Conservation (phyloP, 35 echinoderm and acorn worm genomes). For the Strongylocentrotus purpuratus region DNA sequence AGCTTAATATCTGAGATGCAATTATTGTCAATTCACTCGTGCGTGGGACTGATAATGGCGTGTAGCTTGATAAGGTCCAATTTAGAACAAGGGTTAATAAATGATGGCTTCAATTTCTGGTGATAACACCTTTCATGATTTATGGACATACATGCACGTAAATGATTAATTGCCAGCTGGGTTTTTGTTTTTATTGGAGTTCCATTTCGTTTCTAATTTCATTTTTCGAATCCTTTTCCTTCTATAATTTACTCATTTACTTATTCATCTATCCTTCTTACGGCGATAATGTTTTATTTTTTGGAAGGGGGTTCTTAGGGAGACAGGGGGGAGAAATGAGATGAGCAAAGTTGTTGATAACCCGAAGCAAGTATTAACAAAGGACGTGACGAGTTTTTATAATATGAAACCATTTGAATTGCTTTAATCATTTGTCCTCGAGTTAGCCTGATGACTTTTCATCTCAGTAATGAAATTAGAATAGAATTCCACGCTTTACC, state of each 20-base stretch:
- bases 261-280: background rate
- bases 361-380: background rate
- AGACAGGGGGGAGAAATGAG: background rate
- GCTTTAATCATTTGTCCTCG: background rate
- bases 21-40: conserved; percentile 29
- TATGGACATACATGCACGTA: conserved; percentile 44
- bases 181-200: background rate
- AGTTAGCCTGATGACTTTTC: background rate
- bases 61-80: conserved; percentile 2
- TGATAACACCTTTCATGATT: conserved; percentile 13
- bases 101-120: conserved; percentile 36
- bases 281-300: conserved; percentile 13
- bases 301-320: background rate
- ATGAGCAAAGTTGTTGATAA: background rate
- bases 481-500: background rate
- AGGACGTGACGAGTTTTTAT: conserved; percentile 1
- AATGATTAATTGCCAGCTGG: conserved; percentile 37
- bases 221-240: background rate
- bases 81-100: conserved; percentile 32
- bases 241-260: background rate
- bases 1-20: background rate
- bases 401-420: background rate
- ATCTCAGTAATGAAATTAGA: conserved; percentile 23
- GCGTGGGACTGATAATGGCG: conserved; percentile 19
- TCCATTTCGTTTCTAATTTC: background rate